Conservation (phyloP, 2,113 vertebrate species). For the Numida meleagris region DNA sequence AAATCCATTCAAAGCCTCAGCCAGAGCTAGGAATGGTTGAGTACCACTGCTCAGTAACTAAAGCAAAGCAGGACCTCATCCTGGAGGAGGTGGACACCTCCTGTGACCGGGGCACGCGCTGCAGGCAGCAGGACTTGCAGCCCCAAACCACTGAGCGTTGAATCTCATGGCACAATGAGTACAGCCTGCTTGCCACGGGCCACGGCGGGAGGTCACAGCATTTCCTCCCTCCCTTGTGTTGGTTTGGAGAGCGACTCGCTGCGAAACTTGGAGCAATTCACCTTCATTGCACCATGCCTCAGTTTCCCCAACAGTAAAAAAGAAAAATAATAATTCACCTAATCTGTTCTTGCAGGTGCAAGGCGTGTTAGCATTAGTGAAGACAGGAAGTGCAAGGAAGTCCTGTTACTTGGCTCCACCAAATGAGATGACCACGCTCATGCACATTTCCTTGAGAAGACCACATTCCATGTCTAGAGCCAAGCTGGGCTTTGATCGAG, state of each 20-base stretch:
- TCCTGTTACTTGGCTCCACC: background rate
- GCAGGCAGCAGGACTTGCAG: background rate
- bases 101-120: background rate
- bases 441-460: background rate
- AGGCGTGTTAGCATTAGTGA: background rate
- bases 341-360: background rate
- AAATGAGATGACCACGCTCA: background rate
- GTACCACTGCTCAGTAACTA: rapidly evolving
- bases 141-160: background rate
- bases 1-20: constrained; percentile 39
- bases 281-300: background rate
- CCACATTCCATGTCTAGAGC: background rate
- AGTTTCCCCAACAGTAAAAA: background rate
- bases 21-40: background rate
- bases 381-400: background rate
- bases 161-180: background rate
- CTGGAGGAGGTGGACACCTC: background rate
- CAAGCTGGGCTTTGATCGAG: background rate
- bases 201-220: rapidly evolving
- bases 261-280: background rate
- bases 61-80: background rate
- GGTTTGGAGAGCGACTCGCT: background rate
- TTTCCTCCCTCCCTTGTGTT: background rate
- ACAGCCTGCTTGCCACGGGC: background rate
- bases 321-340: background rate